Evolutionary conservation across 2,797 vertebrate species (phyloP), one percentile per base, ranked within the genome.

Genomic region (Otolemur crassicaudatus): DNA sequence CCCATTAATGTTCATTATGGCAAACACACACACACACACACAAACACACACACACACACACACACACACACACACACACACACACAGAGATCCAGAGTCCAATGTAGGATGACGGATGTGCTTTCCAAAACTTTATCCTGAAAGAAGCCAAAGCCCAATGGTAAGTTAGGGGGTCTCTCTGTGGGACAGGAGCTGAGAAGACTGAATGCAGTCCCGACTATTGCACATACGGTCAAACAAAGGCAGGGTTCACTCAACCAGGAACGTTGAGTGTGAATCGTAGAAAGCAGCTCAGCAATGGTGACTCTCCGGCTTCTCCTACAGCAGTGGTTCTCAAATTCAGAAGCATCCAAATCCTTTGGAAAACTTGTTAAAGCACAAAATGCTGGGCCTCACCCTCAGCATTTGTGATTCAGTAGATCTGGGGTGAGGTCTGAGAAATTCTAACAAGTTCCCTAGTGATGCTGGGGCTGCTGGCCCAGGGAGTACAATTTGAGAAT

Each of bases 301-400:
- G 56, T 56, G 56, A 65, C 88, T 76, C 27, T 61, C 53, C 77
- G 56, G 56, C 11, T 86, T 81, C 69, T 79, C 27, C 73, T 85
- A 75, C 31, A 92, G 40, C 63, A 91, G 23, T 69, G 34, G 49
- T 49, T 73, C 31, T 87, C 90, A 92, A 83, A 92, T 46, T 89
- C 79, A 86, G 88, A 94, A 97, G 87, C 56, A 43, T 31, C 37
- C 84, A 70, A 93, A 85, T 77, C 19, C 53, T 87, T 49, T 81
- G 73, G 11, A 80, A 91, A 85, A 27, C 53, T 95, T 91, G 43
- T 79, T 67, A 73, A 87, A 93, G 69, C 19, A 75, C 53, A 69
- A 84, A 85, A 58, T 80, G 2, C 34, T 80, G 61, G 80, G 11
- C 40, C 13, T 7, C 3, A 69, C 3, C 17, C 31, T 34, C 67